Percentiles rank a stretch among this genome's conserved stretches.
These are phyloP conservation scores for Falco concolor DNA, from an alignment of 2,797 vertebrate species.

Conservation along the genomic window DNA sequence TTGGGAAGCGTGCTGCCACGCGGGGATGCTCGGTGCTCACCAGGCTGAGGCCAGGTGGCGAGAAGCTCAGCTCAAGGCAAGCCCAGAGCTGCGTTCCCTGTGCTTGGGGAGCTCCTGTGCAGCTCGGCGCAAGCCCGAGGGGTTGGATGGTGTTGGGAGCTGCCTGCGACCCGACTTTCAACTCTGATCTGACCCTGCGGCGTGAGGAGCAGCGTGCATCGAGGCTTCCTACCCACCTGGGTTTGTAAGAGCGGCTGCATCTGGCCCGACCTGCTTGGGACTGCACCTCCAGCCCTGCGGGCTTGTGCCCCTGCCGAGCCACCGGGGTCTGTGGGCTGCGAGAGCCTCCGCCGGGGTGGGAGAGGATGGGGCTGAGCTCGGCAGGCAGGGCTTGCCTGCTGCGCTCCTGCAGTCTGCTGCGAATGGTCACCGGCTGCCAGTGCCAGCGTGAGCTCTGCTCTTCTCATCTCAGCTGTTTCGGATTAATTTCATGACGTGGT, in stretches of 20 bases:
- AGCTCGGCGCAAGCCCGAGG: neutral
- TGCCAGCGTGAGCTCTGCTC: neutral
- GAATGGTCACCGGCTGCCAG: neutral
- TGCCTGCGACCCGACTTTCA: accelerated
- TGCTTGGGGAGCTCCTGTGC: accelerated
- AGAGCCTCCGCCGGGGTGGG: neutral
- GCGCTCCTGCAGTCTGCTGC: neutral
- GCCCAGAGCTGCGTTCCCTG: accelerated
- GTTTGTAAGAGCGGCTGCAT: no score
- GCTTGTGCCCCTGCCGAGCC: neutral
- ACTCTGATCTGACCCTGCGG: neutral
- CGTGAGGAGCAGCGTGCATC: neutral
- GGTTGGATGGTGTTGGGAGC: neutral
- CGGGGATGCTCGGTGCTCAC: neutral
- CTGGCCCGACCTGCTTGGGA: neutral
- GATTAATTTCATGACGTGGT: neutral
- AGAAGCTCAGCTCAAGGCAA: neutral
- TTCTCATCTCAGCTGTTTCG: neutral
- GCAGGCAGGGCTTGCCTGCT: neutral
- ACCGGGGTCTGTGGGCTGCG: neutral
- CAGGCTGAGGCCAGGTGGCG: neutral
- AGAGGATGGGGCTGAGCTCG: neutral
- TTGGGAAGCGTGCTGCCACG: accelerated
- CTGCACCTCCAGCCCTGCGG: neutral
- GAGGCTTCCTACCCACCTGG: neutral